These are phyloP conservation scores for Glossosoma conforme DNA, from an alignment of 1,140 invertebrate species.

Conservation along the genomic window DNA sequence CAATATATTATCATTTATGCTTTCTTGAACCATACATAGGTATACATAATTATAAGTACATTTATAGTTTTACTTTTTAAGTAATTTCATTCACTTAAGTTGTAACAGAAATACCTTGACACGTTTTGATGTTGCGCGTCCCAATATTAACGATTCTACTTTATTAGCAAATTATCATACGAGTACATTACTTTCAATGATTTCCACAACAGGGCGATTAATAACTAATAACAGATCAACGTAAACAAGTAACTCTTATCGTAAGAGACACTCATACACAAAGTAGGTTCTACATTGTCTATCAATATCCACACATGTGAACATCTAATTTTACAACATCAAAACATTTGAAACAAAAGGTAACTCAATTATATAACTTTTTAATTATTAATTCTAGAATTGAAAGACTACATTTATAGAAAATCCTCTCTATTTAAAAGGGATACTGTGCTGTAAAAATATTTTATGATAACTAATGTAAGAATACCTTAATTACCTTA, in stretches of 20 bases:
- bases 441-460: conserved; percentile 32
- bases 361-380: conserved; percentile 29
- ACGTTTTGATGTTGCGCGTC: background rate
- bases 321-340: conserved; percentile 31
- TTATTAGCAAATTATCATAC: background rate
- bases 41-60: too few species aligned
- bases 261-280: conserved; percentile 5
- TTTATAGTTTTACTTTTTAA: conserved; percentile 11
- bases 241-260: conserved; percentile 15
- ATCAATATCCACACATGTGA: conserved; percentile 17
- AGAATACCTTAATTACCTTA: conserved; percentile 7
- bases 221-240: conserved; percentile 22
- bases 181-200: background rate
- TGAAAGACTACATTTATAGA: conserved; percentile 19
- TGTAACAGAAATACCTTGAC: background rate
- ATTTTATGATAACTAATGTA: conserved; percentile 7
- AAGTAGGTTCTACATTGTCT: conserved; percentile 15
- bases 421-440: conserved; percentile 22
- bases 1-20: conserved; percentile 24
- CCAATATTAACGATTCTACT: background rate
- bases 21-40: conserved; percentile 21
- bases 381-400: conserved; percentile 19
- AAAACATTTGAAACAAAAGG: conserved; percentile 31
- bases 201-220: background rate
- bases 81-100: conserved; percentile 10